Conservation (phyloP, 1,140 invertebrate genomes). For the Amyelois transitella region DNA sequence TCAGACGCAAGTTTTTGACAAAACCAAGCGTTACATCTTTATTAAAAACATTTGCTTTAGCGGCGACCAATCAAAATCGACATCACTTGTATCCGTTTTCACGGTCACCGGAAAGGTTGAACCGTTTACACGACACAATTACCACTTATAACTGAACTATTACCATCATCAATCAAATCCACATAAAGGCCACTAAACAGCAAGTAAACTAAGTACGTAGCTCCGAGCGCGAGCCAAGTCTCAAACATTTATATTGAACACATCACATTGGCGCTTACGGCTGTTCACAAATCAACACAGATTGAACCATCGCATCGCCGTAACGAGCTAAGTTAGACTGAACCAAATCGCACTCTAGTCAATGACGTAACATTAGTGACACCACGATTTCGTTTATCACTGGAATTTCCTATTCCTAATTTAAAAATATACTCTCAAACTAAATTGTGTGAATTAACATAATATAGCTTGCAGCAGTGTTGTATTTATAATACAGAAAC, state of each 20-base stretch:
- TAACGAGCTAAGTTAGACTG: constrained; percentile 14
- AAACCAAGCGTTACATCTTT: no score
- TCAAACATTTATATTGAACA: constrained; percentile 39
- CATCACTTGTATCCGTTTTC: not conserved
- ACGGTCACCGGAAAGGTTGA: not conserved
- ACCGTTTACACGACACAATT: not conserved
- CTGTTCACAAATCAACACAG: not conserved
- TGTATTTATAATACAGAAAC: no score
- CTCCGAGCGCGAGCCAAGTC: constrained; percentile 22
- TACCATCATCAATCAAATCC: constrained; percentile 39
- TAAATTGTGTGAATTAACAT: no score
- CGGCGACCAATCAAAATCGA: no score
- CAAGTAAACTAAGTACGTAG: constrained; percentile 24
- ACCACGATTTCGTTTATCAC: constrained; percentile 18
- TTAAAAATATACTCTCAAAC: no score
- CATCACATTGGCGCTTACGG: not conserved
- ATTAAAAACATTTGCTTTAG: no score
- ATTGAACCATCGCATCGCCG: not conserved
- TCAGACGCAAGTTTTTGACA: no score
- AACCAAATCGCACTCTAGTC: constrained; percentile 22
- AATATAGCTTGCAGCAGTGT: no score
- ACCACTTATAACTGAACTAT: not conserved
- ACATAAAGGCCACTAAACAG: constrained; percentile 30
- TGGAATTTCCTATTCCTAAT: no score
- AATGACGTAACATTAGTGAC: constrained; percentile 35